Base-by-base conservation (phyloP, 2,888 invertebrate species). In the Latheticus oryzae region DNA sequence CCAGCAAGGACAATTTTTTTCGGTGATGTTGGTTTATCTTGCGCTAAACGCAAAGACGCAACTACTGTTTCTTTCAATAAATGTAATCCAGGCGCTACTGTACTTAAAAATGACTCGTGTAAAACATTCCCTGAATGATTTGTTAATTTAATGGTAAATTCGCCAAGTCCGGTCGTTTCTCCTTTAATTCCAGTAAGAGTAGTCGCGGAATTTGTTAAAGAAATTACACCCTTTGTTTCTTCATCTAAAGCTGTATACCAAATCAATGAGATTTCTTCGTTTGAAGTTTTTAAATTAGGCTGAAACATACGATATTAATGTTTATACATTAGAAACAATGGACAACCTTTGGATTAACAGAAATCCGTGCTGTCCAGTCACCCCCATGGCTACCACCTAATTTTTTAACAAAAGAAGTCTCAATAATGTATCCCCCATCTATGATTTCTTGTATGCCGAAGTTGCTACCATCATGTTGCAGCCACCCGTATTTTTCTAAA, bases 391-490 rank as follows among this genome's bases (percentile, higher is more conserved):
- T 80, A 0, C 93, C 93, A 1, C 90, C 90, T 0, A 85, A 81
- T 40, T 87, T 85, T 80, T 97, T 97, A 0, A 98, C 86, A 78
- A 96, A 97, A 0, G 92, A 90, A 0, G 97, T 97, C 55, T 84
- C 85, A 3, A 97, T 78, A 8, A 84, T 81, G 67, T 91, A 88
- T 0, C 89, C 87, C 0, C 86, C 84, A 72, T 99, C 99, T 1
- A 85, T 79, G 48, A 98, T 91, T 68, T 90, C 85, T 76, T 99
- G 98, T 21, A 91, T 82, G 0, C 99, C 99, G 79, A 98, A 98
- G 3, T 86, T 87, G 23, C 85, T 83, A 0, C 97, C 97, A 75
- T 99, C 97, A 73, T 99, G 98, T 62, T 92, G 87, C 2, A 87
- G 77, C 99, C 99, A 99, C 0, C 93, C 92, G 73, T 95, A 91